These are phyloP conservation scores for Campopleginae sp. DNA, from an alignment of 2,888 invertebrate species.

Conservation along the genomic window DNA sequence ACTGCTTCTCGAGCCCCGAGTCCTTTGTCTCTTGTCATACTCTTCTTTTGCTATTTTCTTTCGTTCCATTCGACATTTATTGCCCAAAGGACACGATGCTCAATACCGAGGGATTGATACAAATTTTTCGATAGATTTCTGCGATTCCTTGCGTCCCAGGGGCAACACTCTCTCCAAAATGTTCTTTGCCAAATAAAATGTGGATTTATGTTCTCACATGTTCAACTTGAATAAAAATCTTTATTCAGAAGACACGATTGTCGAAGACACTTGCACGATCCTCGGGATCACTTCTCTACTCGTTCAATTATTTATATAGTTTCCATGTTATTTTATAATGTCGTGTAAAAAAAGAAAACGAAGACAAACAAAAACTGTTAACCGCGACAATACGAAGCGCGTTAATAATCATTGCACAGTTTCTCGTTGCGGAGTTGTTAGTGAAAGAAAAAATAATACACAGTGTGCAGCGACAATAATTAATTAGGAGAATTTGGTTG, in stretches of 20 bases:
- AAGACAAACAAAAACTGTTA: background rate
- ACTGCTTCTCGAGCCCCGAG: background rate
- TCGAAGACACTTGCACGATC: constrained; percentile 60
- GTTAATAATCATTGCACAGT: background rate
- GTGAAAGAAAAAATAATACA: background rate
- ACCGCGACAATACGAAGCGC: background rate
- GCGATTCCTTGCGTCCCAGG: background rate
- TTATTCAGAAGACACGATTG: constrained; percentile 58
- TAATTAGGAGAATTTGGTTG: background rate
- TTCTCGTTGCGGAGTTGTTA: background rate
- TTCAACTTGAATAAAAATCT: constrained; percentile 59
- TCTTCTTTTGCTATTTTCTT: background rate
- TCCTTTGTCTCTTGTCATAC: background rate
- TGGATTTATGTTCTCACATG: background rate
- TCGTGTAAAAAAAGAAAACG: background rate
- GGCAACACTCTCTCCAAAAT: constrained; percentile 30
- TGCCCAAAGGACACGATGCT: background rate
- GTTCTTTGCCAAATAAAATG: background rate
- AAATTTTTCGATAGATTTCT: background rate
- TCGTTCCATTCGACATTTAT: background rate
- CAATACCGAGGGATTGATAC: background rate
- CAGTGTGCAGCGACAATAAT: background rate
- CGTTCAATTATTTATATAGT: constrained; percentile 9
- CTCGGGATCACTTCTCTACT: background rate
- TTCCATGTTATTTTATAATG: background rate